Percentiles rank a stretch among this genome's conserved stretches.
Conservation (phyloP, 1,140 invertebrate species). For the Paracyclopina nana region DNA sequence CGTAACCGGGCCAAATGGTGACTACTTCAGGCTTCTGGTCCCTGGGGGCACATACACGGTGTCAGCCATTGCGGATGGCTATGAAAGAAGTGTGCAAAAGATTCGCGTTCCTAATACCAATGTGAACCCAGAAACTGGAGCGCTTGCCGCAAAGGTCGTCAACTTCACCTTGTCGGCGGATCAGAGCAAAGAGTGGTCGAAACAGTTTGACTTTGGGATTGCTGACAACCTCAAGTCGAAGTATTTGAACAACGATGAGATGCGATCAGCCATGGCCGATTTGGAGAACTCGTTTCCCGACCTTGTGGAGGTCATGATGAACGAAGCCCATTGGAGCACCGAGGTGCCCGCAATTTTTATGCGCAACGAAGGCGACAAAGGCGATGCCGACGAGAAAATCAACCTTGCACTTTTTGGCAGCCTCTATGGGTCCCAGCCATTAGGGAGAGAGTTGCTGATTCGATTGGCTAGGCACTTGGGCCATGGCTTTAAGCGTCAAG, state of each 20-base stretch:
- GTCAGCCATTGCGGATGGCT: slow-evolving; percentile 45
- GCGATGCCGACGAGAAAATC: slow-evolving; percentile 33
- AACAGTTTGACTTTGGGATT: slow-evolving; percentile 46
- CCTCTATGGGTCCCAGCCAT: slow-evolving; percentile 55
- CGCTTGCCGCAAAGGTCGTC: slow-evolving; percentile 23
- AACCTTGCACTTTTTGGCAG: slow-evolving; percentile 62
- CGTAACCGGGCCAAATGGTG: slow-evolving; percentile 46
- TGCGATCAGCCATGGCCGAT: slow-evolving; percentile 38
- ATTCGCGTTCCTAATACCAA: not conserved
- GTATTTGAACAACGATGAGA: slow-evolving; percentile 42
- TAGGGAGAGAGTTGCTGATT: slow-evolving; percentile 59
- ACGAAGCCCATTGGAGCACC: slow-evolving; percentile 37
- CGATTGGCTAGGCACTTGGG: slow-evolving; percentile 59
- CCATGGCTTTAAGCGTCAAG: slow-evolving; percentile 40
- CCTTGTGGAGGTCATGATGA: slow-evolving; percentile 38
- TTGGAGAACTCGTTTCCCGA: slow-evolving; percentile 41
- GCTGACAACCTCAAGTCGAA: slow-evolving; percentile 29
- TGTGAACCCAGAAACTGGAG: not conserved
- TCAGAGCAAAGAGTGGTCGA: slow-evolving; percentile 53
- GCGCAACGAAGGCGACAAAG: slow-evolving; percentile 26
- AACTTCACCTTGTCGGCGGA: slow-evolving; percentile 61
- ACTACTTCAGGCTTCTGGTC: slow-evolving; percentile 75
- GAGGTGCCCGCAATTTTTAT: slow-evolving; percentile 41
- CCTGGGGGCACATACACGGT: slow-evolving; percentile 64
- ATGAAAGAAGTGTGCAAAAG: slow-evolving; percentile 18